These are phyloP conservation scores for Montipora sp. DNA, from an alignment of 64 coral and sea anemone species.

Conservation along the genomic window DNA sequence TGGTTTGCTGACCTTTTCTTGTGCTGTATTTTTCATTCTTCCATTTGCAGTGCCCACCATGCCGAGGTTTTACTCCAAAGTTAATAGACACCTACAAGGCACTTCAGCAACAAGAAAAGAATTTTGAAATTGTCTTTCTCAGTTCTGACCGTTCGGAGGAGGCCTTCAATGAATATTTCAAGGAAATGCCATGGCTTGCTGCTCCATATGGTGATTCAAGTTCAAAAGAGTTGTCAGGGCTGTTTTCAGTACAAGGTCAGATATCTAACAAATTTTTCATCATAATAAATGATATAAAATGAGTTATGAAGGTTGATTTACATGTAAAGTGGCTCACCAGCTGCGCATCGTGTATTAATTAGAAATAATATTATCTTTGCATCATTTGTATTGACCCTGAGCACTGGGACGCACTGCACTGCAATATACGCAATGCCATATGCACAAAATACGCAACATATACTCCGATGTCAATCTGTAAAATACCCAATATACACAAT, in stretches of 20 bases:
- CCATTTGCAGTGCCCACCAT: slow-evolving; percentile 93
- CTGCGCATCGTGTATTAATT: too few relatives aligned
- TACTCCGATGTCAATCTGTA: too few relatives aligned
- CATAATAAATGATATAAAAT: too few relatives aligned
- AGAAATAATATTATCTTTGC: too few relatives aligned
- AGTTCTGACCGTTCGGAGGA: slow-evolving; percentile 80
- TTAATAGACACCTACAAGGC: slow-evolving; percentile 74
- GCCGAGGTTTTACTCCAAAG: slow-evolving; percentile 85
- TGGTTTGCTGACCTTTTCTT: too few relatives aligned
- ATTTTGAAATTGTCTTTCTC: slow-evolving; percentile 92
- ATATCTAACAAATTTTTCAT: not conserved
- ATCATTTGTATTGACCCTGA: too few relatives aligned
- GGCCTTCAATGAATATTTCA: slow-evolving; percentile 80
- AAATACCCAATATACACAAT: too few relatives aligned
- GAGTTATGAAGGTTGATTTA: too few relatives aligned
- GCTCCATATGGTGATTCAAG: slow-evolving; percentile 57
- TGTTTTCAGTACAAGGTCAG: slow-evolving; percentile 92
- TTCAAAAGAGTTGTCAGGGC: slow-evolving; percentile 32
- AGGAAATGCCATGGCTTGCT: slow-evolving; percentile 90
- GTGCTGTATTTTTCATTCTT: not conserved
- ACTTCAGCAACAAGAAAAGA: slow-evolving; percentile 51
- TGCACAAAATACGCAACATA: too few relatives aligned
- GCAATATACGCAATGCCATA: too few relatives aligned
- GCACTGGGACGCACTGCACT: too few relatives aligned
- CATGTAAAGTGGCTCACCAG: too few relatives aligned